phyloP scores from a whole-genome alignment of 2,113 vertebrate species.

The Anoplopoma fimbria region DNA sequence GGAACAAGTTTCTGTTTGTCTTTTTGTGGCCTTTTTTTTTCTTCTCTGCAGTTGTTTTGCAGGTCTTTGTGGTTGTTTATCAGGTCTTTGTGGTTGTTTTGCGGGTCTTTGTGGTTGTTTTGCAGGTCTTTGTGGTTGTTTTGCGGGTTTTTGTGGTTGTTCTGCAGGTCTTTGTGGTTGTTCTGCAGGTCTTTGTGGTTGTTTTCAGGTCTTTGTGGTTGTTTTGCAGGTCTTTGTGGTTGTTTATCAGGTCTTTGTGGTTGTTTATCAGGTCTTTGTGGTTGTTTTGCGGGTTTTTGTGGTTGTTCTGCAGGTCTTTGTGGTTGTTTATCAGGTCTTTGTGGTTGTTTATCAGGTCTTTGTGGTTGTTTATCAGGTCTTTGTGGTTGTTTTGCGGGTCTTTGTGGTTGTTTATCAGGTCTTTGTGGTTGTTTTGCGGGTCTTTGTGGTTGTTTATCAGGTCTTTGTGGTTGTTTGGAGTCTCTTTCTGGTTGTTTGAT shows the following conservation, averaged over 20 bases:
- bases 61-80: background rate
- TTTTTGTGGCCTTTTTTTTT: background rate
- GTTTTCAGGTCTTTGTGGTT: accelerated
- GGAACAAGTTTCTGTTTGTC: background rate
- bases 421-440: background rate
- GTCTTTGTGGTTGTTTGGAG: background rate
- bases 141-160: background rate
- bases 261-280: background rate
- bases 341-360: too few relatives aligned
- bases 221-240: background rate
- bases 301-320: background rate
- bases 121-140: background rate
- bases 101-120: background rate
- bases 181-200: background rate
- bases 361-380: accelerated
- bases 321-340: background rate
- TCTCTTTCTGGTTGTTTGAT: background rate
- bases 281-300: background rate
- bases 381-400: background rate
- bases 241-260: background rate
- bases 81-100: background rate
- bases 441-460: background rate
- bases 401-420: background rate
- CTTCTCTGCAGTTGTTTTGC: background rate
- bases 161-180: background rate